Evolutionary conservation across 2,113 vertebrate genomes (phyloP).

Genomic region (Callorhinus ursinus): DNA sequence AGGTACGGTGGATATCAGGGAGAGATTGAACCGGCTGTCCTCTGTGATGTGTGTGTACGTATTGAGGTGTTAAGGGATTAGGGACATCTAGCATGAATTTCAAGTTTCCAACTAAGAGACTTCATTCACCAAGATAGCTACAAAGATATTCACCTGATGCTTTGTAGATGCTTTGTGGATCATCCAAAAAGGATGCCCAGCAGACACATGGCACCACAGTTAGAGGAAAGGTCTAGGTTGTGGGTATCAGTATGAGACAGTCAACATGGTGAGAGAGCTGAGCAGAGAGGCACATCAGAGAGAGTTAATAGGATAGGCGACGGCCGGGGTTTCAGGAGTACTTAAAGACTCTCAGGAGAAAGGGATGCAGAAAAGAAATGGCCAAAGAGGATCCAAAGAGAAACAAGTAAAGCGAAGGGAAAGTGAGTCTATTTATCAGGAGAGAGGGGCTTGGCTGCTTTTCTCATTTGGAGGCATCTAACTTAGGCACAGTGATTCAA

Average conservation of each 20-base stretch:
- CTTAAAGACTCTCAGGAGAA: neutral
- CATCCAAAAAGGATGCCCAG: neutral
- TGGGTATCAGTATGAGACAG: neutral
- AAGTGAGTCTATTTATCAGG: no score
- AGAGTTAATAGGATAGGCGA: neutral
- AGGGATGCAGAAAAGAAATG: neutral
- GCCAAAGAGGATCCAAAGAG: neutral
- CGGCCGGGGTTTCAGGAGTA: neutral
- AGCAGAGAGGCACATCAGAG: neutral
- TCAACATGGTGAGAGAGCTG: no score
- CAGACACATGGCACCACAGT: rapidly evolving
- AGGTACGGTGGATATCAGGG: rapidly evolving
- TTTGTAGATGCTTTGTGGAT: neutral
- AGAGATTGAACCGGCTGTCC: neutral
- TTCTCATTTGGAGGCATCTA: neutral
- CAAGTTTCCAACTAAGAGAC: neutral
- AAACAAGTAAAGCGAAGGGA: neutral
- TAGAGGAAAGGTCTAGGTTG: neutral
- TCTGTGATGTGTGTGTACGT: neutral
- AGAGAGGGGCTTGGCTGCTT: neutral
- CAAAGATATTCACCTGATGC: neutral
- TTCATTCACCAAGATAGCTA: neutral
- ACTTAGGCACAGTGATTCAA: neutral
- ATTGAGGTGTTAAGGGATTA: no score
- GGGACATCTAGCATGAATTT: neutral